Percentiles rank a stretch among this genome's conserved stretches.
These are phyloP conservation scores for Allolobophora icterica DNA, from an alignment of 2,888 invertebrate species.

Conservation along the genomic window DNA sequence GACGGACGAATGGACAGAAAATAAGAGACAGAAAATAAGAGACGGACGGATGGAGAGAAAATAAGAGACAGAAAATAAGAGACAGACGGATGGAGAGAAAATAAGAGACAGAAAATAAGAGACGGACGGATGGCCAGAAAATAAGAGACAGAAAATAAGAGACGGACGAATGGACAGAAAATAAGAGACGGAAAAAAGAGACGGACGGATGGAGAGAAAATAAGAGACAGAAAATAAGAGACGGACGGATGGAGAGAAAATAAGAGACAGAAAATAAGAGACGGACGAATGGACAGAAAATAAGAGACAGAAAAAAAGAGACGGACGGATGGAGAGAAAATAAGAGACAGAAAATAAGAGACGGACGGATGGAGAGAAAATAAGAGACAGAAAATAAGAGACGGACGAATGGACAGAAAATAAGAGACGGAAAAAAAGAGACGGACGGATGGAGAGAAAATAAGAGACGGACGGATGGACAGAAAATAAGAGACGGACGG, in stretches of 20 bases:
- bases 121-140: conserved; percentile 37
- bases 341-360: no score
- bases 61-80: no score
- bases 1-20: conserved; percentile 66
- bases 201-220: background rate
- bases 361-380: background rate
- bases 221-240: no score
- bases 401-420: conserved; percentile 66
- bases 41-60: conserved; percentile 37
- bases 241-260: conserved; percentile 65
- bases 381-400: no score
- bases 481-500: conserved; percentile 64
- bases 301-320: conserved; percentile 56
- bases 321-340: conserved; percentile 65
- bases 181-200: no score
- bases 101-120: no score
- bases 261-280: no score
- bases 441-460: no score
- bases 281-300: background rate
- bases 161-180: conserved; percentile 66
- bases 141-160: no score
- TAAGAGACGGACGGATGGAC: conserved; percentile 52
- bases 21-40: no score
- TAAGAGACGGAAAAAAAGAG: no score
- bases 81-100: conserved; percentile 66